phyloP scores from a whole-genome alignment of 1,140 invertebrate genomes.

The Drosophila nasuta region DNA sequence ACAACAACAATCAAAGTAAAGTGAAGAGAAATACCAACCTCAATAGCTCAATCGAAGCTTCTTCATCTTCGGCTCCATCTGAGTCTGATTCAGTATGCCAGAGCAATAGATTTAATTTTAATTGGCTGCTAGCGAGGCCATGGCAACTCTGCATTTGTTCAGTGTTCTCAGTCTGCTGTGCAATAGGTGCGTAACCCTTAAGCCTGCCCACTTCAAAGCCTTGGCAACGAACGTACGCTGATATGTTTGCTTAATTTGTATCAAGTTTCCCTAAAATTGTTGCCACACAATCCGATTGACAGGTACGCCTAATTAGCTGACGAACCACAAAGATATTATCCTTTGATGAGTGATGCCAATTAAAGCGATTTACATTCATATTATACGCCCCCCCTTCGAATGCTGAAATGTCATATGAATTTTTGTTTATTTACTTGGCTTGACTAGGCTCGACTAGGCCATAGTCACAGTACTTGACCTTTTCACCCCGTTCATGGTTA shows the following conservation, averaged over 20 bases:
- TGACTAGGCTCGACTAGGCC: slow-evolving; percentile 6
- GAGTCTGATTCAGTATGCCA: background rate
- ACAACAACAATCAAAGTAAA: too few relatives aligned
- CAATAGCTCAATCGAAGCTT: slow-evolving; percentile 26
- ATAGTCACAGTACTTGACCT: slow-evolving; percentile 39
- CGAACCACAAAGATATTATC: slow-evolving; percentile 54
- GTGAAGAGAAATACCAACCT: background rate
- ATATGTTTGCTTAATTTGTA: slow-evolving; percentile 65
- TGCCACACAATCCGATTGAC: slow-evolving; percentile 60
- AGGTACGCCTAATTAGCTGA: slow-evolving; percentile 64
- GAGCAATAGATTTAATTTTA: slow-evolving; percentile 32
- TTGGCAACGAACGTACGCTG: slow-evolving; percentile 49
- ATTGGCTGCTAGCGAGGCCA: slow-evolving; percentile 37
- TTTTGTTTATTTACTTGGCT: slow-evolving; percentile 41
- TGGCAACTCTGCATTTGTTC: slow-evolving; percentile 30
- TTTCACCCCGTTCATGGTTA: slow-evolving; percentile 39
- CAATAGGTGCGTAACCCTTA: slow-evolving; percentile 36
- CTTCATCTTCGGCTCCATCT: slow-evolving; percentile 16
- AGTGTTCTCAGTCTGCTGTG: background rate
- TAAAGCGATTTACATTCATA: slow-evolving; percentile 63
- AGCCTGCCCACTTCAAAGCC: slow-evolving; percentile 31
- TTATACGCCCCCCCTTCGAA: slow-evolving; percentile 1
- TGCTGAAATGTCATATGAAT: background rate
- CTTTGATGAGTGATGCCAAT: slow-evolving; percentile 64
- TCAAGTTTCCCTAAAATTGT: slow-evolving; percentile 38